Conservation (phyloP, 2,888 invertebrate genomes). For the Erebia epiphron region DNA sequence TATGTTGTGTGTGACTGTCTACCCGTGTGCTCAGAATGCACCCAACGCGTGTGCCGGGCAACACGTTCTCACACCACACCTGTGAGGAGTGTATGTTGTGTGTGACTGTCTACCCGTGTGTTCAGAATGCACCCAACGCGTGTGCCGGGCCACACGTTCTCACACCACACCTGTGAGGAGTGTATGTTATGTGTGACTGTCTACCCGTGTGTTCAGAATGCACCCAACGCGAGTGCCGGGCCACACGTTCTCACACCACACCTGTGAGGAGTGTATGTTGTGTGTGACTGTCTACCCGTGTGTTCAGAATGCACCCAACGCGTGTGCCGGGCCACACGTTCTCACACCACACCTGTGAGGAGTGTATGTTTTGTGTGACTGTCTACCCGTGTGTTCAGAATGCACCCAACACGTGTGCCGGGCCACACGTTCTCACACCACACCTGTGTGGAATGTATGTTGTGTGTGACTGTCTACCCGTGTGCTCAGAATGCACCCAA, state of each 20-base stretch:
- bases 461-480: no score
- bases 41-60: no score
- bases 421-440: slow-evolving; percentile 44
- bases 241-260: slow-evolving; percentile 44
- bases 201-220: slow-evolving; percentile 14
- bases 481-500: slow-evolving; percentile 45
- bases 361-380: no score
- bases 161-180: slow-evolving; percentile 48
- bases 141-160: slow-evolving; percentile 44
- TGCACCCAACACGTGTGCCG: slow-evolving; percentile 54
- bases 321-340: slow-evolving; percentile 47
- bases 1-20: no score
- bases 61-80: no score
- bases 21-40: no score
- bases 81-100: no score
- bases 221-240: slow-evolving; percentile 54
- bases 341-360: slow-evolving; percentile 50
- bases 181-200: no score
- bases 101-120: neutral
- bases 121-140: slow-evolving; percentile 50
- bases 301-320: slow-evolving; percentile 46
- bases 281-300: no score
- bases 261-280: slow-evolving; percentile 43
- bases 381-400: slow-evolving; percentile 9
- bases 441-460: slow-evolving; percentile 43